Percentiles rank a stretch among this genome's conserved stretches.
phyloP scores from a whole-genome alignment of 2,888 invertebrate species.

The Isoperla grammatica region DNA sequence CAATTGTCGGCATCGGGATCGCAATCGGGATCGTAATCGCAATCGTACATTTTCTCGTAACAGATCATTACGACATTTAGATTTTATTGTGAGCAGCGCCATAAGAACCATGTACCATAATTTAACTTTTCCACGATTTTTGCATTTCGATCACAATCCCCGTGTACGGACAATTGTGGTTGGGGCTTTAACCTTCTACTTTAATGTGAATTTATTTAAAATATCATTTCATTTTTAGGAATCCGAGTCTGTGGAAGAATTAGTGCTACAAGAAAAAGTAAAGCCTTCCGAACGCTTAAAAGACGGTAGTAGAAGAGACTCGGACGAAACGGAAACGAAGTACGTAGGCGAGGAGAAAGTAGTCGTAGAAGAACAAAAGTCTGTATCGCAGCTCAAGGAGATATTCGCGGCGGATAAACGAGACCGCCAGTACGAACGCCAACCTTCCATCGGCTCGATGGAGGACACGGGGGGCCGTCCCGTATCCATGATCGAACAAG shows the following conservation, averaged over 20 bases:
- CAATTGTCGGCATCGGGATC: too few species aligned
- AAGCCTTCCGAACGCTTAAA: background rate
- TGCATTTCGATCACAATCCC: too few species aligned
- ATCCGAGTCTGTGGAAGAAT: slow-evolving; percentile 44
- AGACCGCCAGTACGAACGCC: slow-evolving; percentile 26
- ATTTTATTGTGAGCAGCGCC: too few species aligned
- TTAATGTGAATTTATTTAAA: too few species aligned
- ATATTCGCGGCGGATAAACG: slow-evolving; percentile 29
- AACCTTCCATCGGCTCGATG: slow-evolving; percentile 23
- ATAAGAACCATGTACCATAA: too few species aligned
- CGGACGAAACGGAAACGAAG: slow-evolving; percentile 62
- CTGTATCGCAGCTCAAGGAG: slow-evolving; percentile 29
- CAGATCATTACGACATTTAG: too few species aligned
- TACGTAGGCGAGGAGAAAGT: slow-evolving; percentile 77
- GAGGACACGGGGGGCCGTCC: background rate
- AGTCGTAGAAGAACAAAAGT: slow-evolving; percentile 53
- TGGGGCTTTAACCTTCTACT: too few species aligned
- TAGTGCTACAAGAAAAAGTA: slow-evolving; percentile 25
- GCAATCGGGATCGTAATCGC: too few species aligned
- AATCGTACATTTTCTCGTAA: too few species aligned
- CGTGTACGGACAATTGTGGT: too few species aligned
- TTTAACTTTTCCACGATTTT: too few species aligned
- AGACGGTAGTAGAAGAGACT: slow-evolving; percentile 38
- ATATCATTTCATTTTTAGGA: slow-evolving; percentile 40
- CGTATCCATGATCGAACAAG: background rate